phyloP scores from a whole-genome alignment of 2,113 vertebrate species.

The Tautogolabrus adspersus region DNA sequence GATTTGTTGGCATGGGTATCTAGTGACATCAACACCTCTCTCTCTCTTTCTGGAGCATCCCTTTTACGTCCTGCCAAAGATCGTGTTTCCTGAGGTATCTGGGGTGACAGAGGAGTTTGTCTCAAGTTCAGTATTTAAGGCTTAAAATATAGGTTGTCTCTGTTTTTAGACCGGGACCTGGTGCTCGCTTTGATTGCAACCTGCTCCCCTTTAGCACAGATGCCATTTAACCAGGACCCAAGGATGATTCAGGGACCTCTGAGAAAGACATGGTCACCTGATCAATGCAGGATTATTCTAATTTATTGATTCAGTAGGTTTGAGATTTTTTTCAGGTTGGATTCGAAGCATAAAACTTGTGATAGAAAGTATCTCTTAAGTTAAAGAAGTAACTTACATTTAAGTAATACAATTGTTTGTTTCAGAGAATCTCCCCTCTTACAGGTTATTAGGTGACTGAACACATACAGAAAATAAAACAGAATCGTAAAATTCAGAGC shows the following conservation, averaged over 20 bases:
- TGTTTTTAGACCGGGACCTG: conserved; percentile 45
- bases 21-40: conserved; percentile 20
- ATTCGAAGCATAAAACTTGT: too few species aligned
- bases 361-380: too few species aligned
- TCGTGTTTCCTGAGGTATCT: conserved; percentile 52
- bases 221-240: background rate
- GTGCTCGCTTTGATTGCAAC: background rate
- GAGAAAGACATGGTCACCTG: background rate
- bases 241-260: background rate
- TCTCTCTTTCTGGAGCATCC: background rate
- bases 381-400: too few species aligned
- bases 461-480: too few species aligned
- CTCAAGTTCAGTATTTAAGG: conserved; percentile 42
- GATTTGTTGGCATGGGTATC: conserved; percentile 22
- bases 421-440: too few species aligned
- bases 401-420: too few species aligned
- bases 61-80: conserved; percentile 24
- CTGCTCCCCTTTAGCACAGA: background rate
- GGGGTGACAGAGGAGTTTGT: conserved; percentile 25
- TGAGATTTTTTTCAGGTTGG: background rate
- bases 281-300: background rate
- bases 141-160: conserved; percentile 33
- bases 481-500: too few species aligned
- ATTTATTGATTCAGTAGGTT: background rate
- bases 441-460: too few species aligned